Evolutionary conservation across 2,888 invertebrate genomes (phyloP), one percentile per base, ranked within the genome.

Genomic region (Cosmia trapezina): DNA sequence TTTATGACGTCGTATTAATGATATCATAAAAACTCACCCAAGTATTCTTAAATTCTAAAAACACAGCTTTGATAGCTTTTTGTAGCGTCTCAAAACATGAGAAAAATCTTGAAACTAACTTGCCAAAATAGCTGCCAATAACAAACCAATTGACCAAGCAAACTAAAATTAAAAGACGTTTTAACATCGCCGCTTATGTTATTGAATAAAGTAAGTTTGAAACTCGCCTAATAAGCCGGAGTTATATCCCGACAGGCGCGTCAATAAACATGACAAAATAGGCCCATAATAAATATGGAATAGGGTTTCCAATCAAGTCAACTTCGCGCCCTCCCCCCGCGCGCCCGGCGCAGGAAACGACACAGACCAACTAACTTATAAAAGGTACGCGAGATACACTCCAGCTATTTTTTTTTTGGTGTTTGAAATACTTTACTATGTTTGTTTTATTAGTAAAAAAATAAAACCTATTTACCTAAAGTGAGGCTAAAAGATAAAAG

Each of bases 251-350:
- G 91, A 89, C 92, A 92, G 89, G 89, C 89, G 88, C 92, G 92
- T 94, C 94, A 94, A 93, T 94, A 94, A 94, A 95, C 94, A 94
- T 94, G 92, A 94, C 93, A 93, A 95, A 95, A 95, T 94, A 93
- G 95, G 93, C 90, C 93, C 93, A 94, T 95, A 94, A 95, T 96
- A 95, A 95, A 96, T 95, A 95, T 95, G 96, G 95, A 95, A 94
- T 95, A 95, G 94, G 95, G 94, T 94, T 94, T 93, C 94, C 95
- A 95, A 95, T 96, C 95, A 95, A 94, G 94, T 93, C 94, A 92
- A 92, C 94, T 94, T 94, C 91, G 93, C 94, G 91, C 90, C 91
- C 86, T 65, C 83, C 81, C 90, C 90, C 89, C 83, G 89, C 86
- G 85, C 91, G 87, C 88, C 90, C 88, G 83, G 88, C 88, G 77